Percentiles rank a stretch among this genome's conserved stretches.
These are phyloP conservation scores for Pterocles gutturalis DNA, from an alignment of 2,113 vertebrate genomes.

Conservation along the genomic window DNA sequence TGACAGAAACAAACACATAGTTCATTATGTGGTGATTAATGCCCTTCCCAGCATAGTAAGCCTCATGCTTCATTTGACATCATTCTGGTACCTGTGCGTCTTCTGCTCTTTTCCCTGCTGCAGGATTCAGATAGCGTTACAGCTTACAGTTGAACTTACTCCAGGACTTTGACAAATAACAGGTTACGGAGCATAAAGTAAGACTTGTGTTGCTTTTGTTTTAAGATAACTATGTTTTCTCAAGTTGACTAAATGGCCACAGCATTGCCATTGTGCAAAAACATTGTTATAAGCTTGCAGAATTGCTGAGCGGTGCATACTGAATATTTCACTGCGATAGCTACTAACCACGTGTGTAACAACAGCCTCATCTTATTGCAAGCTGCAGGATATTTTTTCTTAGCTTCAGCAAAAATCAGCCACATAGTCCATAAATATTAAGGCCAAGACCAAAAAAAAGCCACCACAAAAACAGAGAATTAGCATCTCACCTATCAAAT, in stretches of 20 bases:
- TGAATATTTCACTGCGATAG: slow-evolving; percentile 21
- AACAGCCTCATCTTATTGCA: slow-evolving; percentile 21
- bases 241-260: not conserved
- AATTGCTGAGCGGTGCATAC: not conserved
- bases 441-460: not conserved
- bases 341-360: not conserved
- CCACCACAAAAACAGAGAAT: not conserved
- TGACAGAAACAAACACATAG: not conserved
- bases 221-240: not conserved
- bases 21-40: slow-evolving; percentile 13
- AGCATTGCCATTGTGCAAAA: not conserved
- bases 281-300: not conserved
- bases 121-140: not conserved
- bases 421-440: slow-evolving; percentile 48
- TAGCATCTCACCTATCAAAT: slow-evolving; percentile 21
- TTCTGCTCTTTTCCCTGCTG: not conserved
- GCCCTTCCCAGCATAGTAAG: not conserved
- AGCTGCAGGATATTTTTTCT: slow-evolving; percentile 9
- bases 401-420: slow-evolving; percentile 55
- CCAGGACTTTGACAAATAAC: not conserved
- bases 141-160: not conserved
- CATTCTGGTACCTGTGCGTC: not conserved
- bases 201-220: not conserved
- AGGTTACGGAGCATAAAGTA: not conserved
- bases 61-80: not conserved